Evolutionary conservation across 2,888 invertebrate genomes (phyloP).

Genomic region (Thecocarcelia acutangulata): DNA sequence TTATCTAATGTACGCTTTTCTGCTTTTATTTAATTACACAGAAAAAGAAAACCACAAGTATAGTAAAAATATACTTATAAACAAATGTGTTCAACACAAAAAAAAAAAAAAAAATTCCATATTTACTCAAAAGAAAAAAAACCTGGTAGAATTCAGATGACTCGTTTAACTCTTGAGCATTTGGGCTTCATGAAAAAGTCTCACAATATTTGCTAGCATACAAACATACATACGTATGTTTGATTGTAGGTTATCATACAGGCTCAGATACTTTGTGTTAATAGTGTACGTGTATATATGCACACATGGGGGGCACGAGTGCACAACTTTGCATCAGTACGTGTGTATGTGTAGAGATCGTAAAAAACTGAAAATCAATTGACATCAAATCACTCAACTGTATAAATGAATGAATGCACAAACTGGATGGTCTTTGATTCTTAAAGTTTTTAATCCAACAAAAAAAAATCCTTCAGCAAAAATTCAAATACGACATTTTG

Average conservation of each 20-base stretch:
- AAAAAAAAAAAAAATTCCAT: no score
- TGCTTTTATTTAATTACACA: no score
- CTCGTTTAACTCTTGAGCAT: slow-evolving; percentile 32
- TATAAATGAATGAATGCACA: slow-evolving; percentile 67
- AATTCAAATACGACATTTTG: slow-evolving; percentile 20
- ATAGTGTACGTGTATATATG: neutral
- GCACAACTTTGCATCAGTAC: slow-evolving; percentile 1
- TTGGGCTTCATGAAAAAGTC: slow-evolving; percentile 35
- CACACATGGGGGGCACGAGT: neutral
- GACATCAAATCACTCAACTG: slow-evolving; percentile 79
- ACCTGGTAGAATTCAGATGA: no score
- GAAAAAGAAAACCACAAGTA: no score
- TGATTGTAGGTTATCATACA: no score
- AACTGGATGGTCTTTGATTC: slow-evolving; percentile 62
- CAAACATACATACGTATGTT: neutral
- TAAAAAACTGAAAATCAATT: slow-evolving; percentile 76
- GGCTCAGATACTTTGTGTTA: no score
- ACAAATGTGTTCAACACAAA: no score
- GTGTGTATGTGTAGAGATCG: slow-evolving; percentile 29
- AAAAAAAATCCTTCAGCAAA: slow-evolving; percentile 7
- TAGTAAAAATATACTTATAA: no score
- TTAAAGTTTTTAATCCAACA: slow-evolving; percentile 48
- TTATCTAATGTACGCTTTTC: no score
- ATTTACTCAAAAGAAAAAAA: no score
- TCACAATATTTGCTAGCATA: slow-evolving; percentile 15